These are phyloP conservation scores for Odocoileus virginianus DNA, from an alignment of 2,113 vertebrate genomes.

Conservation along the genomic window DNA sequence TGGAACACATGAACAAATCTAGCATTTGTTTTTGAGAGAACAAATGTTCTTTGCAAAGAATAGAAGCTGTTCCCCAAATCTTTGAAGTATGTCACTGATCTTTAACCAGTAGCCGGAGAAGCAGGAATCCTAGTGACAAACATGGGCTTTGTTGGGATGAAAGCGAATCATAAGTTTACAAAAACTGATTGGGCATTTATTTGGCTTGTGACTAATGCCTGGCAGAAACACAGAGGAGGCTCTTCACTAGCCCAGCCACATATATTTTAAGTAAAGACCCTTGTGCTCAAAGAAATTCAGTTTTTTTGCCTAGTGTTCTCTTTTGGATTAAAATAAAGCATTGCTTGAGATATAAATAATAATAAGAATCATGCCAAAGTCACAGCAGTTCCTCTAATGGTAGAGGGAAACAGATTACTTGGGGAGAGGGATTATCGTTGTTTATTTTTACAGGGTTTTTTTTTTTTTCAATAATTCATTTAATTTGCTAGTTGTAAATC, in stretches of 20 bases:
- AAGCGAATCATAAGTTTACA: constrained; percentile 62
- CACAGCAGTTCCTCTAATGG: not conserved
- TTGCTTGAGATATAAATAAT: constrained; percentile 28
- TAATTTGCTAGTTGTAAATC: not conserved
- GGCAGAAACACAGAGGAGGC: constrained; percentile 6
- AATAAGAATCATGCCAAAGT: constrained; percentile 12
- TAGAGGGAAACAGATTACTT: not conserved
- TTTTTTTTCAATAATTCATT: not conserved
- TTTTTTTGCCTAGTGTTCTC: not conserved
- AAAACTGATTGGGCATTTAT: constrained; percentile 62
- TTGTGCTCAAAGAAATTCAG: constrained; percentile 41
- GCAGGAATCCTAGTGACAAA: constrained; percentile 25
- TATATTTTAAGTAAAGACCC: constrained; percentile 36
- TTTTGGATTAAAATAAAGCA: constrained; percentile 46
- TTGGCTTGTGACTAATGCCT: constrained; percentile 69
- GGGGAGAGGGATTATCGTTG: not conserved
- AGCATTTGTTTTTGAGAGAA: constrained; percentile 63
- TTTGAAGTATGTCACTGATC: constrained; percentile 61
- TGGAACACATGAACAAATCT: constrained; percentile 49
- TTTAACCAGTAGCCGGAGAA: constrained; percentile 59
- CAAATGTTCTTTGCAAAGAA: constrained; percentile 45
- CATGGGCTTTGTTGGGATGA: constrained; percentile 62
- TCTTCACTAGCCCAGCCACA: not conserved
- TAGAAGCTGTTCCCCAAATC: constrained; percentile 53
- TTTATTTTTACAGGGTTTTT: not conserved